These are phyloP conservation scores for Neodiprion pinetum DNA, from an alignment of 1,140 invertebrate species.

Conservation along the genomic window DNA sequence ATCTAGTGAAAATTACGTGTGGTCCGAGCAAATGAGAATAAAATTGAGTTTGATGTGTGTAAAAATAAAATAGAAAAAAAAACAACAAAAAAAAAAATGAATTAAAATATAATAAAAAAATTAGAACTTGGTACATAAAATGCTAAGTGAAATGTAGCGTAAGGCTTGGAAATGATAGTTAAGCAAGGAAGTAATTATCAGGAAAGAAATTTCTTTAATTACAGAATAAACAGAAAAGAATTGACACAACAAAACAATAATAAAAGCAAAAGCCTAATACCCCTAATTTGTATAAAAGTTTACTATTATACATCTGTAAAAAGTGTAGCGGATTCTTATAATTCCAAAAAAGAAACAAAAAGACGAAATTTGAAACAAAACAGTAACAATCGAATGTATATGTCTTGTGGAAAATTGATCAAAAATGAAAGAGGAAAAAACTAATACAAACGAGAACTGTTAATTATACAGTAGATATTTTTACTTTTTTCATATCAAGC, in stretches of 20 bases:
- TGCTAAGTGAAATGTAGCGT: not conserved
- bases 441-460: not conserved
- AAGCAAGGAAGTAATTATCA: constrained; percentile 17
- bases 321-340: not conserved
- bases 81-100: not conserved
- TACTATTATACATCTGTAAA: constrained; percentile 21
- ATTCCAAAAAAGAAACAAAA: not conserved
- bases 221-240: constrained; percentile 14
- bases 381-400: not conserved
- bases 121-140: not conserved
- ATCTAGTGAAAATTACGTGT: not conserved
- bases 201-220: constrained; percentile 18
- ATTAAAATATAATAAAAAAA: not conserved
- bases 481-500: not conserved
- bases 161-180: constrained; percentile 5
- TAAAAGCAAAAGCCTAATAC: constrained; percentile 22
- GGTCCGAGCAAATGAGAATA: not conserved
- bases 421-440: not conserved
- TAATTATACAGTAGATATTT: constrained; percentile 12
- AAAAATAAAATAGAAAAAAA: not conserved
- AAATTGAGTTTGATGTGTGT: not conserved
- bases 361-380: not conserved
- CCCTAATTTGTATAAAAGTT: constrained; percentile 27
- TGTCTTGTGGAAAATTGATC: not conserved
- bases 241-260: constrained; percentile 15